Evolutionary conservation across 2,113 vertebrate genomes (phyloP), one percentile per base, ranked within the genome.

Genomic region (Corythaeola cristata): DNA sequence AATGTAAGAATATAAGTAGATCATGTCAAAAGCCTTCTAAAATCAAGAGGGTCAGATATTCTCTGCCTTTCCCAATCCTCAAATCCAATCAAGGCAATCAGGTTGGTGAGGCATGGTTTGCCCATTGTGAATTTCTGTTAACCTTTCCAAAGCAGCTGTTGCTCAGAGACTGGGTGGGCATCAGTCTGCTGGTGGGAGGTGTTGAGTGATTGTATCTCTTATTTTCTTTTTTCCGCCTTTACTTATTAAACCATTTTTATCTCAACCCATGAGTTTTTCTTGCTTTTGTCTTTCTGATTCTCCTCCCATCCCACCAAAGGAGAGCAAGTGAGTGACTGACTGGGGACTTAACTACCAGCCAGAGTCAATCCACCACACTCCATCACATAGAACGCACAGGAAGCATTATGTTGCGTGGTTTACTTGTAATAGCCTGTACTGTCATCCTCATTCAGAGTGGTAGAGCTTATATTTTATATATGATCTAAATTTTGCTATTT

Each of bases 301-400:
- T 80, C 4, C 2, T 9, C 12, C 6, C 4, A 39, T 35, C 3
- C 6, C 9, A 15, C 8, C 7, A 72, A 9, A 9, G 30, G 3
- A 66, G 22, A 64, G 12, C 9, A 26, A 78, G 6, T 0, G 3
- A 75, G n/a, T 41, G 39, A n/a, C 1, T 23, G 35, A 64, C 9
- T 18, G 5, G 2, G 7, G 10, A 3, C 15, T 77, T 62, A 60
- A 26, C 30, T 62, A 44, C 18, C 2, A 47, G 14, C 18, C 27
- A 66, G 26, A 10, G 7, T n/a, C 28, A 93, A 44, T 13, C 3
- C 19, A 37, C 44, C 32, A 22, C 17, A 30, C 11, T 33, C 45
- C 55, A 44, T 59, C 28, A 41, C 26, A 86, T 4, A 37, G 37
- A 28, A 28, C 22, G 9, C 26, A 35, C 9, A 64, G 9, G 22